Conservation (phyloP, 2,888 invertebrate genomes). For the Agrochola litura region DNA sequence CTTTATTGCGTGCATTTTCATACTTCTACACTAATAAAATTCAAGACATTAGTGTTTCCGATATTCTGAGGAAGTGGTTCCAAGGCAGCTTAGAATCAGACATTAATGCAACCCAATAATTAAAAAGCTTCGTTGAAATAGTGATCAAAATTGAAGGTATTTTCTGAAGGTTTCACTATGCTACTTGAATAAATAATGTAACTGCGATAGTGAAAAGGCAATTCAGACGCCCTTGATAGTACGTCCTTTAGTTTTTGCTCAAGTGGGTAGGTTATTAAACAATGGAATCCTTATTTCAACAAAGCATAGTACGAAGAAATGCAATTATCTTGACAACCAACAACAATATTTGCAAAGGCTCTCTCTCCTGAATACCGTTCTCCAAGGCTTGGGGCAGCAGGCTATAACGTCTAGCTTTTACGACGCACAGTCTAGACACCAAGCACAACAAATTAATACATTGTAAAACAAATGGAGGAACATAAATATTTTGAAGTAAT, state of each 20-base stretch:
- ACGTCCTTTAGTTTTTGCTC: background rate
- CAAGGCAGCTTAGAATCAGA: slow-evolving; percentile 17
- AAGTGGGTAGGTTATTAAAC: slow-evolving; percentile 1
- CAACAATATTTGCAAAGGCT: slow-evolving; percentile 43
- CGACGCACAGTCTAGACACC: slow-evolving; percentile 63
- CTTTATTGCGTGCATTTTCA: slow-evolving; percentile 36
- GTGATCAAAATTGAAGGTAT: background rate
- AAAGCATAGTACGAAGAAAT: slow-evolving; percentile 2
- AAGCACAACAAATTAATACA: slow-evolving; percentile 44
- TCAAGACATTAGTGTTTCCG: slow-evolving; percentile 28
- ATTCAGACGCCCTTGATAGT: background rate
- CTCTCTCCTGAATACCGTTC: slow-evolving; percentile 30
- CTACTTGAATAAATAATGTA: background rate
- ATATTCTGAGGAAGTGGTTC: slow-evolving; percentile 26
- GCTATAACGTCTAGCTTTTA: slow-evolving; percentile 62
- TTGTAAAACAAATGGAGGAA: slow-evolving; percentile 45
- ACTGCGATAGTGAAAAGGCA: background rate
- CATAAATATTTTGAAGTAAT: slow-evolving; percentile 31
- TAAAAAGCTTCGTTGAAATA: background rate
- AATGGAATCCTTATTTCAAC: background rate
- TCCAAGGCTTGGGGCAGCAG: slow-evolving; percentile 29
- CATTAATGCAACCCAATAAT: slow-evolving; percentile 1
- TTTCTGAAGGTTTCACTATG: background rate
- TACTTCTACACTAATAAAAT: slow-evolving; percentile 29
- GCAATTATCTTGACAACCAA: slow-evolving; percentile 33